A percentile compares a stretch with the other conserved stretches of the same genome.
These are phyloP conservation scores for Montipora foliosa DNA, from an alignment of 64 coral and sea anemone species.

Conservation along the genomic window DNA sequence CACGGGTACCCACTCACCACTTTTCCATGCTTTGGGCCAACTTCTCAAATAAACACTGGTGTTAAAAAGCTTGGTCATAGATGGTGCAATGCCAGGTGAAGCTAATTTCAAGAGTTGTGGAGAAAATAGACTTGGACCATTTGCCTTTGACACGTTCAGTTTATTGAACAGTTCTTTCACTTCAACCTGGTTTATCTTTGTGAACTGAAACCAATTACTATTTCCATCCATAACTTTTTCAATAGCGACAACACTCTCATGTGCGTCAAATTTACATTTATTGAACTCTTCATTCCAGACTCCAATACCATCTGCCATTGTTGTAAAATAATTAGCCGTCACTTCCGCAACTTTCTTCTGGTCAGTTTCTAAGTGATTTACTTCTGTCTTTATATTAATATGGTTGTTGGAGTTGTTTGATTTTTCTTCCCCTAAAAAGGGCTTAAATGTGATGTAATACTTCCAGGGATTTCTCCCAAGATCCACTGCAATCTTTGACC, in stretches of 20 bases:
- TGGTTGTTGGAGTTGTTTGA: no score
- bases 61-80: not conserved
- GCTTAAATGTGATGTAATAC: no score
- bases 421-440: no score
- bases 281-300: slow-evolving; percentile 12
- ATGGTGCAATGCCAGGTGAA: slow-evolving; percentile 2
- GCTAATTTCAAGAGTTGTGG: slow-evolving; percentile 28
- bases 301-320: slow-evolving; percentile 15
- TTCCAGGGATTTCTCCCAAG: no score
- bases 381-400: not conserved
- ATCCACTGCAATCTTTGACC: no score
- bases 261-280: slow-evolving; percentile 18
- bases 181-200: slow-evolving; percentile 10
- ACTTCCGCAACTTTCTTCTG: slow-evolving; percentile 10
- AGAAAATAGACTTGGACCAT: slow-evolving; percentile 11
- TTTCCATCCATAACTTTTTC: not conserved
- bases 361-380: slow-evolving; percentile 1
- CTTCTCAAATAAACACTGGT: not conserved
- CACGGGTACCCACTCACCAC: not conserved
- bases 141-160: no score
- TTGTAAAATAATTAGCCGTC: slow-evolving; percentile 6
- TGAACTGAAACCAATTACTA: not conserved
- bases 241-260: slow-evolving; percentile 15
- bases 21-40: slow-evolving; percentile 33
- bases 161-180: no score